Conservation (phyloP, 2,888 invertebrate species). For the Epistrophe eligans region DNA sequence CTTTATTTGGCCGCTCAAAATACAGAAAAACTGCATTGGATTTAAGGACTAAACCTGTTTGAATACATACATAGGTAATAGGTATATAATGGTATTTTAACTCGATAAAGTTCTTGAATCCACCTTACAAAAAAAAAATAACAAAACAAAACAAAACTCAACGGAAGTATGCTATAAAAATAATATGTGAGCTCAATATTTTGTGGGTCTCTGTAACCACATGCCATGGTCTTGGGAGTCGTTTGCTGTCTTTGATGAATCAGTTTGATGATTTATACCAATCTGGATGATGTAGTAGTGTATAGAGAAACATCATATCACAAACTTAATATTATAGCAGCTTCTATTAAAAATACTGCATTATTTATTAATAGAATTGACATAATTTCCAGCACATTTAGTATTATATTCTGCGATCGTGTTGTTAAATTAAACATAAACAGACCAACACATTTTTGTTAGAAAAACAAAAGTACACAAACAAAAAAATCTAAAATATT, state of each 20-base stretch:
- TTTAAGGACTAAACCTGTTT: slow-evolving; percentile 41
- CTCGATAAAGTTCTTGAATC: slow-evolving; percentile 1
- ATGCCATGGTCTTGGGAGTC: slow-evolving; percentile 42
- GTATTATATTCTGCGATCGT: slow-evolving; percentile 55
- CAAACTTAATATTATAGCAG: background rate
- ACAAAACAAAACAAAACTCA: slow-evolving; percentile 29
- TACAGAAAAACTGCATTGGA: background rate
- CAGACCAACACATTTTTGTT: slow-evolving; percentile 20
- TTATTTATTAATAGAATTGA: slow-evolving; percentile 75
- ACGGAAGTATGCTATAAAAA: slow-evolving; percentile 67
- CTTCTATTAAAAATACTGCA: slow-evolving; percentile 48
- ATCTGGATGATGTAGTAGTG: slow-evolving; percentile 15
- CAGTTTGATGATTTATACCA: slow-evolving; percentile 51
- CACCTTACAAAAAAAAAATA: background rate
- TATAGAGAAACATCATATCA: background rate
- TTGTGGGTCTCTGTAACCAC: slow-evolving; percentile 49
- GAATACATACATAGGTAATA: too few species aligned
- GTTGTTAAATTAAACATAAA: slow-evolving; percentile 41
- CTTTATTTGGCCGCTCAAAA: background rate
- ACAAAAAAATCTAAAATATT: slow-evolving; percentile 8
- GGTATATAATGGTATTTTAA: background rate
- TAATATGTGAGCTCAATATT: slow-evolving; percentile 14
- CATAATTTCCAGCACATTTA: slow-evolving; percentile 72
- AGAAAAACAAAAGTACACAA: slow-evolving; percentile 30
- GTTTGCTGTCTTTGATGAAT: slow-evolving; percentile 56